Conservation (phyloP, 2,888 invertebrate species). For the Diaphora mendica region DNA sequence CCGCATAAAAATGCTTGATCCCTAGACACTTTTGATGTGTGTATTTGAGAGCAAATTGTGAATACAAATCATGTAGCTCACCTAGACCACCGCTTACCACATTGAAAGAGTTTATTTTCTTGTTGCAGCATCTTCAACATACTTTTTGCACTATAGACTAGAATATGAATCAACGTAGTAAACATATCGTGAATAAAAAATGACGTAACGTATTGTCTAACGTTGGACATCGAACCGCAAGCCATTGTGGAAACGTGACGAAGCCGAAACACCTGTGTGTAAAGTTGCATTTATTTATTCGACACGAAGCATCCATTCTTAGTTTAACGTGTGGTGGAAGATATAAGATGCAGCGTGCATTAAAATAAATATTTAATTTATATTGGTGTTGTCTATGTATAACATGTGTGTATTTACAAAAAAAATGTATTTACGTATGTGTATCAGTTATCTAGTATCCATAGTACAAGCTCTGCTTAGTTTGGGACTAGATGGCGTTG, state of each 20-base stretch:
- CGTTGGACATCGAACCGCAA: constrained; percentile 34
- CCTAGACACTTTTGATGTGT: too few species aligned
- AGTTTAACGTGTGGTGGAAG: constrained; percentile 30
- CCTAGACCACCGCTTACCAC: too few species aligned
- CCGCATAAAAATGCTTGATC: too few species aligned
- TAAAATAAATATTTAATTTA: too few species aligned
- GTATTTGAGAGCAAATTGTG: too few species aligned
- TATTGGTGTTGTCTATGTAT: too few species aligned
- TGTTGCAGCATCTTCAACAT: not conserved
- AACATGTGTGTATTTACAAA: too few species aligned
- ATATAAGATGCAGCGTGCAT: constrained; percentile 32
- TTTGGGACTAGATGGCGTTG: too few species aligned
- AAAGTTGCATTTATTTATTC: constrained; percentile 74
- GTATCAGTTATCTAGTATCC: too few species aligned
- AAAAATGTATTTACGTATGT: too few species aligned
- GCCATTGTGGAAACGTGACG: constrained; percentile 51
- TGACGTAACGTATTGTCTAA: constrained; percentile 8
- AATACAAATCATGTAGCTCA: too few species aligned
- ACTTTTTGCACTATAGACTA: not conserved
- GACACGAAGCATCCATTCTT: constrained; percentile 61
- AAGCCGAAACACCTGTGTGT: constrained; percentile 74
- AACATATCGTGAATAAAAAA: constrained; percentile 10
- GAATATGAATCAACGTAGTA: constrained; percentile 1
- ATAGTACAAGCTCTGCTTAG: too few species aligned
- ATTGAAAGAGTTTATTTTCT: not conserved